These are phyloP conservation scores for Orgyia antiqua DNA, from an alignment of 2,888 invertebrate species.

Conservation along the genomic window DNA sequence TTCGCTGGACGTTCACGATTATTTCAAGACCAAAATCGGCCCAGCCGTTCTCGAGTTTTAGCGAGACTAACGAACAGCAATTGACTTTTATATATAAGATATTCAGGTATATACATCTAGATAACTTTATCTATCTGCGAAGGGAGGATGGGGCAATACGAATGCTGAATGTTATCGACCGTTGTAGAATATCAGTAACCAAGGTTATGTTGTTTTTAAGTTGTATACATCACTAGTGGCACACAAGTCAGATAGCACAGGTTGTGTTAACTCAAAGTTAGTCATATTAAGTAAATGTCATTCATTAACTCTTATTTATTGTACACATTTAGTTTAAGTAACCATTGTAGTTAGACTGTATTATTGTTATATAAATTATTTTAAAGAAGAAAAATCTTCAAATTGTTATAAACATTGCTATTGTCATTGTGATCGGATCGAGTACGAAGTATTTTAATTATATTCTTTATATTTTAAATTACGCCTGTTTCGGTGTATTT, in stretches of 20 bases:
- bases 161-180: too few species aligned
- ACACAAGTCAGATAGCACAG: constrained; percentile 6
- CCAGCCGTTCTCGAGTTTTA: too few species aligned
- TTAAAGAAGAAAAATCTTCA: constrained; percentile 13
- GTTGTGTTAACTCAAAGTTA: constrained; percentile 16
- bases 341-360: constrained; percentile 30
- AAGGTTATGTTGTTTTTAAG: background rate
- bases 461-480: constrained; percentile 16
- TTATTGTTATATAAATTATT: constrained; percentile 18
- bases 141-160: too few species aligned
- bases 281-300: constrained; percentile 24
- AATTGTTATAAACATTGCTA: constrained; percentile 17
- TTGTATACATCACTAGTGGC: background rate
- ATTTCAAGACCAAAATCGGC: too few species aligned
- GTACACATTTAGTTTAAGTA: constrained; percentile 38
- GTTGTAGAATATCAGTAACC: background rate
- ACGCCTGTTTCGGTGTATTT: constrained; percentile 16
- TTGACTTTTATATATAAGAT: too few species aligned
- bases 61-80: too few species aligned
- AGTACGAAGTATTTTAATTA: constrained; percentile 18
- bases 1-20: too few species aligned
- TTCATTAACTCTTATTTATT: constrained; percentile 50
- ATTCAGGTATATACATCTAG: too few species aligned
- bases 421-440: constrained; percentile 10
- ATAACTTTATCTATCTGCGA: too few species aligned